Evolutionary conservation across 2,888 invertebrate genomes (phyloP), one percentile per base, ranked within the genome.

Genomic region (Macaria liturata): DNA sequence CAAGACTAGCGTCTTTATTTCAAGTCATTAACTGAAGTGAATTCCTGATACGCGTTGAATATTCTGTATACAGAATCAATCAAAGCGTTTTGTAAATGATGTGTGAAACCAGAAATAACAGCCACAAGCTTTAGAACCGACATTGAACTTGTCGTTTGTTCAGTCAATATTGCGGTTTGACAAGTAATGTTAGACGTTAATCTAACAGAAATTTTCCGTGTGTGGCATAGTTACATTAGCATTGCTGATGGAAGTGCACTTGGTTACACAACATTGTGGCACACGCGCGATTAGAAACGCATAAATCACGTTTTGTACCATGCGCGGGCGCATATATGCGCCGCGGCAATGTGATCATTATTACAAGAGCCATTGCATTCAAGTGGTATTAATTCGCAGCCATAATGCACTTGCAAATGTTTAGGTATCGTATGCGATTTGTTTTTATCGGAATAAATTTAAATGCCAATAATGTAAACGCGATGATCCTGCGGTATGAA

Each of bases 261-360:
- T 67, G 68, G 68, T 81, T 81, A 78, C 78, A 76, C 76, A 82
- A 80, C 49, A 59, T 49, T 65, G 56, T 49, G 68, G 72, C 74
- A 73, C 76, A 78, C 74, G 75, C 67, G 71, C 78, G 77, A 81
- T 83, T 83, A 76, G 80, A 77, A 77, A 75, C 75, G 76, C 73
- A 79, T 70, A 76, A 74, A 78, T 83, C 84, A 85, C 85, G 83
- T 85, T 84, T 75, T 68, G 59, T 49, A 67, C 68, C 79, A 83
- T 78, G 84, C 80, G 78, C 73, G 43, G 39, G 69, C 71, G 72
- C 72, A 64, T 56, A 53, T 57, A 65, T 70, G 70, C 74, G 72
- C 44, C 56, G 54, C 57, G 51, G 60, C 59, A 69, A 68, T 73
- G 72, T 76, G 76, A 76, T 75, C 71, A 68, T 65, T 71, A 66